Conservation (phyloP, 1,140 invertebrate species). For the Drosophila busckii region DNA sequence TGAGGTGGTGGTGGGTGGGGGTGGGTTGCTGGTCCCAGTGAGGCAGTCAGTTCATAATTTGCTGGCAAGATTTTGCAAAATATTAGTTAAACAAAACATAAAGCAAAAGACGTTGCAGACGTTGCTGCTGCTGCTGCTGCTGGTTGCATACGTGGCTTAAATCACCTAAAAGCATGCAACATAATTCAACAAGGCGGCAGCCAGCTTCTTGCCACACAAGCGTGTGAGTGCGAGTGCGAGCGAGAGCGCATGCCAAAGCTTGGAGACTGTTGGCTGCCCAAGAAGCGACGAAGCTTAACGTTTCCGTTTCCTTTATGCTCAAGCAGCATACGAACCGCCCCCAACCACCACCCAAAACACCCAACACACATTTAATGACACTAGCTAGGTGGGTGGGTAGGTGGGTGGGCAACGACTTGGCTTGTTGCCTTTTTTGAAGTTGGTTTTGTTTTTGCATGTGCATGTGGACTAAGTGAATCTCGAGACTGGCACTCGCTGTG, state of each 20-base stretch:
- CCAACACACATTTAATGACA: constrained; percentile 70
- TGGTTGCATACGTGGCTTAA: constrained; percentile 71
- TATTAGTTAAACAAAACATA: constrained; percentile 77
- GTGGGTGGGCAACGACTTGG: constrained; percentile 7
- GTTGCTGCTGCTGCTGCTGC: constrained; percentile 75
- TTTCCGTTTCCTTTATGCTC: constrained; percentile 70
- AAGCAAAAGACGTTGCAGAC: constrained; percentile 72
- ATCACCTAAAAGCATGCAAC: constrained; percentile 76
- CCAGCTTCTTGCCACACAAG: constrained; percentile 51
- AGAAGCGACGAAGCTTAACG: constrained; percentile 74
- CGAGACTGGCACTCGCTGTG: constrained; percentile 27
- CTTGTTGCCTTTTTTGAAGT: constrained; percentile 41
- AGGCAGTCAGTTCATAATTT: constrained; percentile 60
- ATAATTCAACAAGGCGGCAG: constrained; percentile 58
- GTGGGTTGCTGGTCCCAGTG: neutral
- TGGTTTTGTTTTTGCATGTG: constrained; percentile 63
- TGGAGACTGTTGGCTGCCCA: constrained; percentile 35
- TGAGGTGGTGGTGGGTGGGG: constrained; percentile 13
- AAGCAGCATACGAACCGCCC: constrained; percentile 50
- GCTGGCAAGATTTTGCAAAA: constrained; percentile 65
- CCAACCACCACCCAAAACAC: constrained; percentile 4
- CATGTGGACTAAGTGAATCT: constrained; percentile 72
- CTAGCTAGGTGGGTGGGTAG: constrained; percentile 16
- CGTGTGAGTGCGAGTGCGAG: neutral
- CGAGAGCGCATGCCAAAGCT: neutral